Conservation (phyloP, 2,113 vertebrate species). For the Bucco capensis region DNA sequence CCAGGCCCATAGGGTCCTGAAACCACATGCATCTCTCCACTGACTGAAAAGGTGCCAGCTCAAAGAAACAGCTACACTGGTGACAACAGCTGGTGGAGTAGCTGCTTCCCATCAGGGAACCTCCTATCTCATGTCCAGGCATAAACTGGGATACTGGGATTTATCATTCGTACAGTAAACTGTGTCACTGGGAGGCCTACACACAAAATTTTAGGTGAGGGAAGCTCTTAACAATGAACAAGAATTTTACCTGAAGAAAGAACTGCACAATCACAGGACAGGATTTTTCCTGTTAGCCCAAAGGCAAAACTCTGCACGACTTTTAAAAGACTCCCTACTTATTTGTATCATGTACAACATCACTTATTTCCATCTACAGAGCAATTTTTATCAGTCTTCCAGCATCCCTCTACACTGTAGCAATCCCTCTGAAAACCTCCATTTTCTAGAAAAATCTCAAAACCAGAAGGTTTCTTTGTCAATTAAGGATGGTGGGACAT, state of each 20-base stretch:
- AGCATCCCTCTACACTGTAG: neutral
- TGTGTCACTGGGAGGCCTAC: neutral
- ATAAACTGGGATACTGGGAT: neutral
- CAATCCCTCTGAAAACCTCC: neutral
- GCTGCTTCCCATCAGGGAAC: neutral
- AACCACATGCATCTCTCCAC: neutral
- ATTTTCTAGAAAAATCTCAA: neutral
- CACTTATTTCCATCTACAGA: neutral
- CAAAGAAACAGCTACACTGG: neutral
- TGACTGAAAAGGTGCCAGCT: neutral
- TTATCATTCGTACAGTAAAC: neutral
- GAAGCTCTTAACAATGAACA: neutral
- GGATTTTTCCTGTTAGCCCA: neutral
- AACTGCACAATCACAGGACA: neutral
- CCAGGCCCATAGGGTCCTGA: accelerated
- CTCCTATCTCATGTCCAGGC: neutral
- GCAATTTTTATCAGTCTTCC: neutral
- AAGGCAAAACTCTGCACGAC: neutral
- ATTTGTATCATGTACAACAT: neutral
- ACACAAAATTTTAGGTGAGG: neutral
- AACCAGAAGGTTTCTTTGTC: neutral
- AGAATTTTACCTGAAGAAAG: neutral
- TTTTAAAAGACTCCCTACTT: neutral
- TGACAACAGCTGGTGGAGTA: neutral
- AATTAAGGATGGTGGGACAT: neutral